These are phyloP conservation scores for Drosophila prostipennis DNA, from an alignment of 2,888 invertebrate genomes.

Conservation along the genomic window DNA sequence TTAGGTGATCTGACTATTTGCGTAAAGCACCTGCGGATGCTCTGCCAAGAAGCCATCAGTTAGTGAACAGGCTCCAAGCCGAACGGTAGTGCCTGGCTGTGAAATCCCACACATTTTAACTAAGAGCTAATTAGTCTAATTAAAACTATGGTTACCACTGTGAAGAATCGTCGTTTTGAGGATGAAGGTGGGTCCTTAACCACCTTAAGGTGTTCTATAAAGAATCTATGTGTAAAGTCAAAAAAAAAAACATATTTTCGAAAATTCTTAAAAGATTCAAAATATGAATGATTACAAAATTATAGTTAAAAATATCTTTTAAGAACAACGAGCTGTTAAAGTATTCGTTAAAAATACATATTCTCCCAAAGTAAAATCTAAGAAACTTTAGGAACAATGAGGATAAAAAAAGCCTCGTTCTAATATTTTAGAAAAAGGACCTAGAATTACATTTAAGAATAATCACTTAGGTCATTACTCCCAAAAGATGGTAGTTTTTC, in stretches of 20 bases:
- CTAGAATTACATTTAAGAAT: too few relatives aligned
- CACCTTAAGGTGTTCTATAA: background rate
- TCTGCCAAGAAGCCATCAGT: slow-evolving; percentile 70
- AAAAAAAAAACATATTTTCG: background rate
- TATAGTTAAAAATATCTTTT: too few relatives aligned
- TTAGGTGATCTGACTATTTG: slow-evolving; percentile 41
- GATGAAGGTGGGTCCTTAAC: slow-evolving; percentile 61
- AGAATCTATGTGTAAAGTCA: background rate
- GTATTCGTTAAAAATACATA: too few relatives aligned
- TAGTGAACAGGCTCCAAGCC: slow-evolving; percentile 65
- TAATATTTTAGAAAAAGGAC: too few relatives aligned
- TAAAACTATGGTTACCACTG: slow-evolving; percentile 57
- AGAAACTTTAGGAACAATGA: too few relatives aligned
- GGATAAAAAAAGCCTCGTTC: too few relatives aligned
- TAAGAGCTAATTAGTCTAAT: background rate
- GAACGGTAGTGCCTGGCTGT: slow-evolving; percentile 47
- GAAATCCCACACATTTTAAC: slow-evolving; percentile 16
- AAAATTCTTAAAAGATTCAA: too few relatives aligned
- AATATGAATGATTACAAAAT: too few relatives aligned
- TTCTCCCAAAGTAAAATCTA: too few relatives aligned
- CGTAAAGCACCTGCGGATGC: slow-evolving; percentile 47
- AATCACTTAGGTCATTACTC: too few relatives aligned
- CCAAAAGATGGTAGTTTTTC: too few relatives aligned
- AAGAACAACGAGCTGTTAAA: too few relatives aligned
- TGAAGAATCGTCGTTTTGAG: slow-evolving; percentile 82